Percentiles rank a stretch among this genome's conserved stretches.
These are phyloP conservation scores for Amphiura filiformis DNA, from an alignment of 35 echinoderm and acorn worm species.

Conservation along the genomic window DNA sequence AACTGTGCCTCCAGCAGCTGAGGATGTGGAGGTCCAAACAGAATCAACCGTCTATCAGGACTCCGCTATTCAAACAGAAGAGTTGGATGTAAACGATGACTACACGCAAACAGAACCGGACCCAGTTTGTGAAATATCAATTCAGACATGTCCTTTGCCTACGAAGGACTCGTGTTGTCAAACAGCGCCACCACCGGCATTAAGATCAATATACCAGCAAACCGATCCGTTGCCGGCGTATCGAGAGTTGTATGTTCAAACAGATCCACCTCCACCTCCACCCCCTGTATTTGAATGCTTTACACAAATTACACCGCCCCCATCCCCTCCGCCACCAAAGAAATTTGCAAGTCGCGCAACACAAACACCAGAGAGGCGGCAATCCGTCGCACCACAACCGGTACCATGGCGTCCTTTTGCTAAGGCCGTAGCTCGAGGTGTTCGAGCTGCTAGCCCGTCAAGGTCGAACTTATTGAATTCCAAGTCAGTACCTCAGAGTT, in stretches of 20 bases:
- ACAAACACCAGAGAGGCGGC: background rate
- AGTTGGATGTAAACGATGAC: background rate
- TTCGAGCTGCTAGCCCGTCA: background rate
- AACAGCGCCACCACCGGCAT: background rate
- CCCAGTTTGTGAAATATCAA: background rate
- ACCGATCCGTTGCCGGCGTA: background rate
- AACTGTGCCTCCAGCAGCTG: background rate
- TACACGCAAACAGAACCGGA: background rate
- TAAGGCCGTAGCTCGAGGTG: no score
- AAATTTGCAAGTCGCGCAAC: background rate
- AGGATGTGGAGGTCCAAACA: background rate
- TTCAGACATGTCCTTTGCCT: background rate
- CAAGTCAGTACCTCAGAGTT: background rate
- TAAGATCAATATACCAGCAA: background rate
- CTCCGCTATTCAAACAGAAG: background rate
- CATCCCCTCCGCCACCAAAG: background rate
- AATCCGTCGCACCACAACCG: background rate
- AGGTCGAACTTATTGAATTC: background rate
- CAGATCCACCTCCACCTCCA: background rate
- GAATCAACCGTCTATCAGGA: background rate
- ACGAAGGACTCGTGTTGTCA: background rate
- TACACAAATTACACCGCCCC: background rate
- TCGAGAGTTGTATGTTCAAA: background rate
- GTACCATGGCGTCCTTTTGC: background rate
- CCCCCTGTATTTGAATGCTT: background rate